Percentiles rank a stretch among this genome's conserved stretches.
Conservation (phyloP, 53 echinoderm and acorn worm species). For the Crossaster papposus region DNA sequence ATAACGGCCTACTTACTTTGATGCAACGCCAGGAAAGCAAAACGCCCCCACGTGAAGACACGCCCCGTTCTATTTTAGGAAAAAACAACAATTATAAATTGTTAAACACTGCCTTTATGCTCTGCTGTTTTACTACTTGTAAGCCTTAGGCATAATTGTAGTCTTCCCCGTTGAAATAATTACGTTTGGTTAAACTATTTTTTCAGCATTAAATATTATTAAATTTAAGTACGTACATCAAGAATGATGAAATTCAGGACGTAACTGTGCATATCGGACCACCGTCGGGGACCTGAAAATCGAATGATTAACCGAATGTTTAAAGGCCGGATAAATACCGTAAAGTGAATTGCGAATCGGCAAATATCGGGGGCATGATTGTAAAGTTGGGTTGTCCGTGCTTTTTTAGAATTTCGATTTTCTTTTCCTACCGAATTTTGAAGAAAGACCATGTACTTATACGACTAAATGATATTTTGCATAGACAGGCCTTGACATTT, state of each 20-base stretch:
- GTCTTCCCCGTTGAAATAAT: no score
- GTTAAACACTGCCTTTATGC: not conserved
- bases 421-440: no score
- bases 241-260: constrained; percentile 68
- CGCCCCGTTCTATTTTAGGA: constrained; percentile 50
- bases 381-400: no score
- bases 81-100: not conserved
- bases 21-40: constrained; percentile 58
- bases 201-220: no score
- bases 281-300: constrained; percentile 66
- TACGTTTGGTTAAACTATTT: no score
- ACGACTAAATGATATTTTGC: no score
- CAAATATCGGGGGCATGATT: no score
- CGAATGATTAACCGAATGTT: not conserved
- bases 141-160: no score
- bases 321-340: not conserved
- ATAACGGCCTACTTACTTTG: constrained; percentile 58
- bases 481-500: no score
- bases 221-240: constrained; percentile 34
- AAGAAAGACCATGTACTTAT: no score
- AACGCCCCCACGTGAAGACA: constrained; percentile 76
- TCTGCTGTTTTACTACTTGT: no score
- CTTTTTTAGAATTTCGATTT: no score
- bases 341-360: not conserved
- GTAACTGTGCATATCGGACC: constrained; percentile 67